A percentile compares a stretch with the other conserved stretches of the same genome.
These are phyloP conservation scores for Temnothorax ravouxi DNA, from an alignment of 2,888 invertebrate genomes.

Conservation along the genomic window DNA sequence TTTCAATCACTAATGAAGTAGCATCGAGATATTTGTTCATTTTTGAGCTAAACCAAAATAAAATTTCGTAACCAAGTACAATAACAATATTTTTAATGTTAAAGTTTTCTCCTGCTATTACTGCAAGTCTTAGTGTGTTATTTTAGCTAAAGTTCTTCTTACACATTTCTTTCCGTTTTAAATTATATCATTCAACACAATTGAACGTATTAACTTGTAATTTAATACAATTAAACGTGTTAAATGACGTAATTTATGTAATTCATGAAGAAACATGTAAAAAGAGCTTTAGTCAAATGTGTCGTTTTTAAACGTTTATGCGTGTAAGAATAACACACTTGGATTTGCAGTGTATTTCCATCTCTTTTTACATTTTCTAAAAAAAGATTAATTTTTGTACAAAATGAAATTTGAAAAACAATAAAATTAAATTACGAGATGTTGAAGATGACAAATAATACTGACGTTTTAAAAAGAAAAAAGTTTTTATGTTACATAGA, in stretches of 20 bases:
- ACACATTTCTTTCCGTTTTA: too few species aligned
- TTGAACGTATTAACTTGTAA: too few species aligned
- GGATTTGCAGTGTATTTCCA: background rate
- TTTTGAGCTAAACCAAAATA: background rate
- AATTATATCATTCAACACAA: too few species aligned
- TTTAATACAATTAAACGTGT: too few species aligned
- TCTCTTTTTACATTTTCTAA: background rate
- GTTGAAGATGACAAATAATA: background rate
- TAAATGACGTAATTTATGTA: too few species aligned
- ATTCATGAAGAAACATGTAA: too few species aligned
- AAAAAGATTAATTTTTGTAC: background rate
- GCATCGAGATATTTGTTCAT: background rate
- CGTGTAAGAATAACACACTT: too few species aligned
- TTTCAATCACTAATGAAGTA: background rate
- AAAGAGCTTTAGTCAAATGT: too few species aligned
- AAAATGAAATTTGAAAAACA: background rate
- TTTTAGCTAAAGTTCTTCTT: too few species aligned
- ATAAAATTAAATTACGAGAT: conserved; percentile 3
- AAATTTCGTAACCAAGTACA: background rate
- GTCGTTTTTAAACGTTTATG: too few species aligned
- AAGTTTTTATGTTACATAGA: background rate
- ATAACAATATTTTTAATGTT: background rate
- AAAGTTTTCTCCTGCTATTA: background rate
- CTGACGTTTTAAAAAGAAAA: background rate
- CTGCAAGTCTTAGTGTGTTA: too few species aligned